Base-by-base conservation (phyloP, 2,113 vertebrate genomes). In the Gobio gobio region DNA sequence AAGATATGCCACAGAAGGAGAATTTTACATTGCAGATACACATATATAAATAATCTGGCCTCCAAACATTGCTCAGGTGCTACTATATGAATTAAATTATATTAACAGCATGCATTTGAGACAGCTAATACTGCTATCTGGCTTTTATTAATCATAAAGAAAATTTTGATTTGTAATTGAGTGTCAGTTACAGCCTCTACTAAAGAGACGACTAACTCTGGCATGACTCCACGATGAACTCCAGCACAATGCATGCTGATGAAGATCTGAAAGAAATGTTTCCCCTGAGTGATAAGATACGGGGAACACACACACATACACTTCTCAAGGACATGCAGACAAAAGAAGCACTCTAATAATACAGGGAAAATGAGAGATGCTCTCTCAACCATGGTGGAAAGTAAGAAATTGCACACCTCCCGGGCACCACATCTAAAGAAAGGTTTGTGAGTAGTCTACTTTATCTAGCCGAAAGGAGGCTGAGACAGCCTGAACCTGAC, bases 401-500 rank as follows among this genome's bases (percentile, higher is more conserved):
- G 82, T 40, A 84, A 86, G 84, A 90, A 87, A 92, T 90, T 80
- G 87, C 36, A 73, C 86, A 84, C 83, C 82, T 61, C 33, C 82
- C 54, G 45, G 73, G 73, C 0, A 7, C 47, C 2, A 26, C 66
- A 88, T 45, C 83, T 86, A 84, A 49, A 85, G 78, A 85, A 85
- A 58, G 70, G 47, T 36, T 90, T 84, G 75, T 85, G 86, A 85
- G 24, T 72, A 86, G 85, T 49, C 29, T 84, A 43, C 83, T 88
- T 63, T 59, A 76, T 59, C 54, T 4, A 76, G 26, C n/a, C 24
- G 1, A 47, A 40, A 33, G 51, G 63, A 74, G 5, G 59, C 45
- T 1, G 81, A 82, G 86, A 88, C 89, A 87, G 59, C 66, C 45
- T 88, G 90, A 89, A 87, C 91, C 91, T 91, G 93, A 93, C 93